Conservation (phyloP, 2,113 vertebrate genomes). For the Saguinus midas region DNA sequence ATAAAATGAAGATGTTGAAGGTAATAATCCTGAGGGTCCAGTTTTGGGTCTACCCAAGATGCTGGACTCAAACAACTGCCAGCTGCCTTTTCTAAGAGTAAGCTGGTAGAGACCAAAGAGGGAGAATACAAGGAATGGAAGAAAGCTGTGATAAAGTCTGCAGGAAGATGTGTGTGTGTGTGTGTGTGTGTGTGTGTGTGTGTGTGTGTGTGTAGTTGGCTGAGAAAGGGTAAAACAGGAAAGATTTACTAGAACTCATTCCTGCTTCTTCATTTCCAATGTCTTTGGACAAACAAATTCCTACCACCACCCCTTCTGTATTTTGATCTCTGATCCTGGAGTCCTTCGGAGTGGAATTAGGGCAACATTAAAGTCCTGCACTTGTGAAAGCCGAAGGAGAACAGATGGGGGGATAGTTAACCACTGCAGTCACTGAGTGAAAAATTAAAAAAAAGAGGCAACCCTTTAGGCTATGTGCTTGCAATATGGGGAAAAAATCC, state of each 20-base stretch:
- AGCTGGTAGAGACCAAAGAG: neutral
- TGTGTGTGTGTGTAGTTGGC: neutral
- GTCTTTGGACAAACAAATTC: neutral
- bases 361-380: neutral
- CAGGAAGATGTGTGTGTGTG: neutral
- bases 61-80: neutral
- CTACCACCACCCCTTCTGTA: neutral
- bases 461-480: too few species aligned
- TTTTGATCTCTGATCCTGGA: neutral
- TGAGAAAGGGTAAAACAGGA: neutral
- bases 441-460: neutral
- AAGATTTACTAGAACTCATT: neutral
- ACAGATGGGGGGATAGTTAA: neutral
- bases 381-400: neutral
- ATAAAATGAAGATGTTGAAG: neutral
- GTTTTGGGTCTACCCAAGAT: neutral
- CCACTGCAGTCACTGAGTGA: neutral
- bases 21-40: neutral
- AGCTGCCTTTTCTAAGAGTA: neutral
- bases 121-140: neutral
- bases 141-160: neutral
- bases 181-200: neutral
- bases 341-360: neutral
- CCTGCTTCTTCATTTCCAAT: neutral
- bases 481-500: neutral